phyloP scores from a whole-genome alignment of 2,797 vertebrate species.

The Pipistrellus nathusii region DNA sequence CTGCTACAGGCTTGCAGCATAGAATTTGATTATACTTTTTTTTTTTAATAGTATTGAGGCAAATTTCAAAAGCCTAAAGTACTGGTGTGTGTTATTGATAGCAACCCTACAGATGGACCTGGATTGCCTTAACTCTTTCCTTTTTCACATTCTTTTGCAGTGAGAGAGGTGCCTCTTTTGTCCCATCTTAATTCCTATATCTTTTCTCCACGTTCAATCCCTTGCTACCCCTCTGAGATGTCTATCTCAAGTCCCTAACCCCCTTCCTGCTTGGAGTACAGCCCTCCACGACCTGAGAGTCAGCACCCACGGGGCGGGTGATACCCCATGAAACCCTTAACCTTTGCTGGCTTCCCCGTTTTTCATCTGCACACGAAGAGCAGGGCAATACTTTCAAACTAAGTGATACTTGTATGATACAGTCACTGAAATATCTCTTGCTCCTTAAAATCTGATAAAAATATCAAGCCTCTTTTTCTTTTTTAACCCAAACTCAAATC shows the following conservation, averaged over 20 bases:
- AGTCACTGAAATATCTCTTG: conserved; percentile 7
- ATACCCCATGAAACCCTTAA: background rate
- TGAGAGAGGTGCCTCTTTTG: background rate
- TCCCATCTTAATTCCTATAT: background rate
- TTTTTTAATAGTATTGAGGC: background rate
- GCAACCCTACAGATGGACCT: background rate
- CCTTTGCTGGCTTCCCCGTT: background rate
- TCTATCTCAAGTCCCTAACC: background rate
- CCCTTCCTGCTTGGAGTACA: background rate
- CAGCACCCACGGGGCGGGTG: fast-evolving
- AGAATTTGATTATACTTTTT: background rate
- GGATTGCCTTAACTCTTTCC: background rate
- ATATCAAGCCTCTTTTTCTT: background rate
- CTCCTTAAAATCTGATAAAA: background rate
- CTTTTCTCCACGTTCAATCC: background rate
- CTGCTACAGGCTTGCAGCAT: background rate
- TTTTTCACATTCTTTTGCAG: background rate
- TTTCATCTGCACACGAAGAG: background rate
- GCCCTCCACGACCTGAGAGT: background rate
- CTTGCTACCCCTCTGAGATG: background rate
- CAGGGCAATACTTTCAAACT: background rate
- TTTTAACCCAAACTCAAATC: background rate
- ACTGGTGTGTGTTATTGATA: background rate
- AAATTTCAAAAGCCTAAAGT: background rate
- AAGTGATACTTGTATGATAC: background rate